Evolutionary conservation across 2,888 invertebrate genomes (phyloP).

Genomic region (Drosophila barbarae): DNA sequence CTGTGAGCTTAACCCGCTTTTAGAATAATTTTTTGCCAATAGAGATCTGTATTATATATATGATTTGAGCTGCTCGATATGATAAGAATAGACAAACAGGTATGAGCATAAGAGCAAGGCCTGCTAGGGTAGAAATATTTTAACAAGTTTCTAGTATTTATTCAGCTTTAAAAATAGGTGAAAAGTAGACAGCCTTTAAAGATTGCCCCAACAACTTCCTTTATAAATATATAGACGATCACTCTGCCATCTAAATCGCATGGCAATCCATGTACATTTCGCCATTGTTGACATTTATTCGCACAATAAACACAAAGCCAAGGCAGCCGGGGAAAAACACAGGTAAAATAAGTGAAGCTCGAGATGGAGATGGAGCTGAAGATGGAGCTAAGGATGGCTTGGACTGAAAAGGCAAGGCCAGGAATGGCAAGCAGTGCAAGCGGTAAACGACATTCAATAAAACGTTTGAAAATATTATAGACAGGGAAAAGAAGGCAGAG

Average conservation of each 20-base stretch:
- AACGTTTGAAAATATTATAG: constrained; percentile 66
- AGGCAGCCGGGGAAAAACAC: constrained; percentile 16
- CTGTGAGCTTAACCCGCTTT: constrained; percentile 14
- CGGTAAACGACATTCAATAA: constrained; percentile 69
- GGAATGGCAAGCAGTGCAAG: constrained; percentile 13
- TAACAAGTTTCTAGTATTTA: no score
- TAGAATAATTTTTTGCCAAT: constrained; percentile 1
- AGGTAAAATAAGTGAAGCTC: constrained; percentile 23
- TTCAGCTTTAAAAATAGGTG: neutral
- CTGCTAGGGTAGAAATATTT: neutral
- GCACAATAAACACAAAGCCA: constrained; percentile 50
- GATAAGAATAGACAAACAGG: neutral
- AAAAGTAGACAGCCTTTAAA: neutral
- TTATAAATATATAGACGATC: constrained; percentile 8
- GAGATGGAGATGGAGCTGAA: constrained; percentile 3
- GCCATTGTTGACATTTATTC: constrained; percentile 52
- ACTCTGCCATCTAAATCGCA: constrained; percentile 18
- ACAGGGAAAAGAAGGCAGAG: neutral
- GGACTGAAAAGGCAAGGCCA: constrained; percentile 10
- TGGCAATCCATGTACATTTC: constrained; percentile 31
- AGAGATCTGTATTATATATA: constrained; percentile 9
- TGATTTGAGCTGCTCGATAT: neutral
- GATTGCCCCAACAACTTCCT: neutral
- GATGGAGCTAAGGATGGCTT: constrained; percentile 16
- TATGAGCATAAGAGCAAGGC: neutral